Evolutionary conservation across 2,797 vertebrate genomes (phyloP).

Genomic region (Lepidocolaptes lacrymiger): DNA sequence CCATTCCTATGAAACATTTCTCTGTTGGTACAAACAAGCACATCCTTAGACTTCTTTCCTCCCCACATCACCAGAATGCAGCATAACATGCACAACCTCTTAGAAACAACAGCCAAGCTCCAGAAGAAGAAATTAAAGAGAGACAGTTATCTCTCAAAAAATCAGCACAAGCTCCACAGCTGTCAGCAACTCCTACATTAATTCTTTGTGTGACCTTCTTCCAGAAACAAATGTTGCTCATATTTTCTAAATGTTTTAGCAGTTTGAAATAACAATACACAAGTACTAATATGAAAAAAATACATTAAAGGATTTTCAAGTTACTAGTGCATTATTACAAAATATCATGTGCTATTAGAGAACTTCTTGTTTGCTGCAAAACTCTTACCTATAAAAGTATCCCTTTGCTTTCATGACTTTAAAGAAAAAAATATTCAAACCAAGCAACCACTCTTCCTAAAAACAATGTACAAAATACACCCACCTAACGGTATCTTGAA

Average conservation of each 20-base stretch:
- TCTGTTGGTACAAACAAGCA: not conserved
- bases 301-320: not conserved
- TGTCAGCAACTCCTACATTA: not conserved
- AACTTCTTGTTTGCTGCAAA: not conserved
- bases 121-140: not conserved
- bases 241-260: not conserved
- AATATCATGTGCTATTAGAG: not conserved
- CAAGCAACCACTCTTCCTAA: not conserved
- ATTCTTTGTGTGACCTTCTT: not conserved
- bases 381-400: not conserved
- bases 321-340: not conserved
- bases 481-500: not conserved
- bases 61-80: not conserved
- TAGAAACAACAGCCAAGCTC: not conserved
- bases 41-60: not conserved
- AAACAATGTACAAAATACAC: not conserved
- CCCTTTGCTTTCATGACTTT: not conserved
- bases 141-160: not conserved
- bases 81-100: not conserved
- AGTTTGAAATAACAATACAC: not conserved
- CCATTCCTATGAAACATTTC: not conserved
- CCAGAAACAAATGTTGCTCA: not conserved
- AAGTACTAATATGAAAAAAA: not conserved
- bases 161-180: not conserved
- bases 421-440: not conserved